phyloP scores from a whole-genome alignment of 2,888 invertebrate species.

The Crocallis elinguaria region DNA sequence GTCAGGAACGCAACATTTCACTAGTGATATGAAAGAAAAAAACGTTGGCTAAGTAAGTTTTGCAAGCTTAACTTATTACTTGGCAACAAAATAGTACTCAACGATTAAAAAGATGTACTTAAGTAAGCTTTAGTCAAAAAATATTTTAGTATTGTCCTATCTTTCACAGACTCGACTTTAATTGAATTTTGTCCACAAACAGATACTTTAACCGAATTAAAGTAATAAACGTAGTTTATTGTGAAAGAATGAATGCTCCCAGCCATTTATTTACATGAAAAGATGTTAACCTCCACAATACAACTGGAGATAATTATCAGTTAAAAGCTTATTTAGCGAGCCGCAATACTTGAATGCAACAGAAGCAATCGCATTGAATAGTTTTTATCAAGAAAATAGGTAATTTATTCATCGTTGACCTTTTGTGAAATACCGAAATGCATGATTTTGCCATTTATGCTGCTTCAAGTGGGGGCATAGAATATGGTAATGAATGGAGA shows the following conservation, averaged over 20 bases:
- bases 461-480: slow-evolving; percentile 15
- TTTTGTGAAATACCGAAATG: slow-evolving; percentile 35
- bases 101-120: too few relatives aligned
- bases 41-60: too few relatives aligned
- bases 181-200: slow-evolving; percentile 4
- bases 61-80: too few relatives aligned
- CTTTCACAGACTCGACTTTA: not conserved
- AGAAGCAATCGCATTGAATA: slow-evolving; percentile 33
- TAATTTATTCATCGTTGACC: slow-evolving; percentile 50
- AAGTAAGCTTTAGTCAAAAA: too few relatives aligned
- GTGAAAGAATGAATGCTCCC: slow-evolving; percentile 20
- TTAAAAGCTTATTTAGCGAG: slow-evolving; percentile 26
- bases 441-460: slow-evolving; percentile 26
- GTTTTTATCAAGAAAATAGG: slow-evolving; percentile 38
- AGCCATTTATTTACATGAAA: slow-evolving; percentile 25
- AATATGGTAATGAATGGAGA: slow-evolving; percentile 20
- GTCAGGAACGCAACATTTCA: too few relatives aligned
- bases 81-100: too few relatives aligned
- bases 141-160: too few relatives aligned
- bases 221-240: slow-evolving; percentile 15
- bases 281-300: slow-evolving; percentile 7
- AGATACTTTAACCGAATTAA: slow-evolving; percentile 31
- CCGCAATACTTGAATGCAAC: slow-evolving; percentile 18
- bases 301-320: slow-evolving; percentile 23
- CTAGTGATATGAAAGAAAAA: too few relatives aligned